phyloP scores from a whole-genome alignment of 2,888 invertebrate genomes.

The Neoscelio sp. region DNA sequence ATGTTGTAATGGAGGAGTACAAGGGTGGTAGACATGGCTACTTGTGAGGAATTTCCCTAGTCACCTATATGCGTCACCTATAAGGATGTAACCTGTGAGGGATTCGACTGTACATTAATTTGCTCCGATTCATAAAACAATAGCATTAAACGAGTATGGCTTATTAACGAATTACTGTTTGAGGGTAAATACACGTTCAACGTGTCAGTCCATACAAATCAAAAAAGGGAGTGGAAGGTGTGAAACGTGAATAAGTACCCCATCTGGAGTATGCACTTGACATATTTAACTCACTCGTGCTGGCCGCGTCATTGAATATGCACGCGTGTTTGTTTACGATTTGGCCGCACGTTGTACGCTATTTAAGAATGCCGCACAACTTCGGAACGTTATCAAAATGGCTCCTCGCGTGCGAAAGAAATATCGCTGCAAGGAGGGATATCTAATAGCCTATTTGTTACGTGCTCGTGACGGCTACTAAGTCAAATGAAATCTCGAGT shows the following conservation, averaged over 20 bases:
- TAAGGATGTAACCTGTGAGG: too few relatives aligned
- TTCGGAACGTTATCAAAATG: neutral
- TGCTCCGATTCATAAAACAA: too few relatives aligned
- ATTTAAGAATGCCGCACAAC: constrained; percentile 22
- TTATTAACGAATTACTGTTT: constrained; percentile 9
- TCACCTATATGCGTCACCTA: too few relatives aligned
- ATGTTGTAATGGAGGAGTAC: too few relatives aligned
- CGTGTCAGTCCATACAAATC: constrained; percentile 14
- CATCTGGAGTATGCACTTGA: constrained; percentile 42
- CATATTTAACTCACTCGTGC: constrained; percentile 45
- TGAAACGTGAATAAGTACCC: constrained; percentile 41
- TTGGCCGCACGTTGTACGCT: neutral
- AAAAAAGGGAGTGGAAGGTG: constrained; percentile 20
- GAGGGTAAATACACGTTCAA: constrained; percentile 16
- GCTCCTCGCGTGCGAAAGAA: constrained; percentile 29
- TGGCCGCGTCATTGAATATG: constrained; percentile 17
- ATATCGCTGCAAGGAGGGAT: constrained; percentile 14
- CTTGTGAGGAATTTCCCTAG: too few relatives aligned
- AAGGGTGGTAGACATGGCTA: too few relatives aligned
- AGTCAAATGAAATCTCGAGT: constrained; percentile 29
- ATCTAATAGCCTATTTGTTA: constrained; percentile 20
- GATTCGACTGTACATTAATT: too few relatives aligned
- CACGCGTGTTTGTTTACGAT: constrained; percentile 40
- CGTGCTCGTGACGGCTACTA: neutral
- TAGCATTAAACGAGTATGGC: constrained; percentile 3